Percentiles rank a stretch among this genome's conserved stretches.
These are phyloP conservation scores for Phymorhynchus buccinoides DNA, from an alignment of 1,140 invertebrate genomes.

Conservation along the genomic window DNA sequence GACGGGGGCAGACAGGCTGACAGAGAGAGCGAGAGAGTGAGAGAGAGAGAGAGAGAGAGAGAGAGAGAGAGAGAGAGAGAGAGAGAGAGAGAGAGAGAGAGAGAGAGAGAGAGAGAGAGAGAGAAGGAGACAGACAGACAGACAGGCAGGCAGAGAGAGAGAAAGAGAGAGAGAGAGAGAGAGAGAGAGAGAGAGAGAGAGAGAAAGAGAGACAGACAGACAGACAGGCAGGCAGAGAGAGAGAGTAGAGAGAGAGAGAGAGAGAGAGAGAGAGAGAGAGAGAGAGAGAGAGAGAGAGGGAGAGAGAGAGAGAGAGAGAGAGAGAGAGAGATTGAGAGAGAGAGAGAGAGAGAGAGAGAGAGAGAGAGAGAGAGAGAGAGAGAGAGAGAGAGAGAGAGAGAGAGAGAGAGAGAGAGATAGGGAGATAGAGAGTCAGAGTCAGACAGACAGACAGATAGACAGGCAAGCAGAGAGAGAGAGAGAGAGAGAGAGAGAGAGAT, in stretches of 20 bases:
- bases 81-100: not conserved
- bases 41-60: constrained; percentile 12
- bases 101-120: constrained; percentile 6
- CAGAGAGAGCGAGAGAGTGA: too few relatives aligned
- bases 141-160: too few relatives aligned
- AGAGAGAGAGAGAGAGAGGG: not conserved
- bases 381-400: constrained; percentile 3
- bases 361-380: not conserved
- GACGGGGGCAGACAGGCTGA: too few relatives aligned
- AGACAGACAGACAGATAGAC: too few relatives aligned
- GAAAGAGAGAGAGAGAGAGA: not conserved
- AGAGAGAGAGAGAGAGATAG: too few relatives aligned
- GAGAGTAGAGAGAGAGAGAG: not conserved
- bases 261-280: not conserved
- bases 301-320: not conserved
- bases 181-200: not conserved
- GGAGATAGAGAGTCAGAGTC: too few relatives aligned
- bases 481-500: too few relatives aligned
- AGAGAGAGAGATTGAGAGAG: too few relatives aligned
- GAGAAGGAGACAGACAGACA: too few relatives aligned
- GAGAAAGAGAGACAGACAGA: too few relatives aligned
- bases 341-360: not conserved
- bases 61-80: not conserved
- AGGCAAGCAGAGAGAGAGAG: too few relatives aligned
- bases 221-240: too few relatives aligned